Evolutionary conservation across 2,888 invertebrate genomes (phyloP).

Genomic region (Trissonchulus latispiculum): DNA sequence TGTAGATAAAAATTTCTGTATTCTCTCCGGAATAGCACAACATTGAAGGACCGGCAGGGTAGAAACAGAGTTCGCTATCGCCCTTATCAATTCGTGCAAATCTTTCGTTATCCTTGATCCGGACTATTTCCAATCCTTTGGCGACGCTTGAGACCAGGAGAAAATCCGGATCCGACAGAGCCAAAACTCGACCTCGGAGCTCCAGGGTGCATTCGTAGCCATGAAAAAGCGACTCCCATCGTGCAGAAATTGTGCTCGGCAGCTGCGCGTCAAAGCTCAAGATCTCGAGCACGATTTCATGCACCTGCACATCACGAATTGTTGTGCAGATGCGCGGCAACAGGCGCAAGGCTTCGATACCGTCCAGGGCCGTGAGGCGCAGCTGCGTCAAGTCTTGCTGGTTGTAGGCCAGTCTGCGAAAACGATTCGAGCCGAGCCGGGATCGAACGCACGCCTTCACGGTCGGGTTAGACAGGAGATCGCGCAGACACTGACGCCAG

Average conservation of each 20-base stretch:
- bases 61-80: neutral
- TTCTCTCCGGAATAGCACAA: neutral
- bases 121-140: neutral
- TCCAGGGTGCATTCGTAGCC: neutral
- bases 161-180: neutral
- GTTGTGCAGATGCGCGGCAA: no score
- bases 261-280: neutral
- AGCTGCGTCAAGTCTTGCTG: neutral
- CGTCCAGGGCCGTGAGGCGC: neutral
- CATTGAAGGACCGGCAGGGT: neutral
- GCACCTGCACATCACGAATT: no score
- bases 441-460: neutral
- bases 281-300: no score
- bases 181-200: neutral
- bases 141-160: neutral
- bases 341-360: no score
- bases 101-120: neutral
- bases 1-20: neutral
- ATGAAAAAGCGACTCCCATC: neutral
- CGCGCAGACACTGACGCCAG: neutral
- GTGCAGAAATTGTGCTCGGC: neutral
- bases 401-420: neutral
- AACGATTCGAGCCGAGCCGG: neutral
- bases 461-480: neutral
- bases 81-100: neutral